Conservation (phyloP, 2,113 vertebrate species). For the Amblyopsis rosae region DNA sequence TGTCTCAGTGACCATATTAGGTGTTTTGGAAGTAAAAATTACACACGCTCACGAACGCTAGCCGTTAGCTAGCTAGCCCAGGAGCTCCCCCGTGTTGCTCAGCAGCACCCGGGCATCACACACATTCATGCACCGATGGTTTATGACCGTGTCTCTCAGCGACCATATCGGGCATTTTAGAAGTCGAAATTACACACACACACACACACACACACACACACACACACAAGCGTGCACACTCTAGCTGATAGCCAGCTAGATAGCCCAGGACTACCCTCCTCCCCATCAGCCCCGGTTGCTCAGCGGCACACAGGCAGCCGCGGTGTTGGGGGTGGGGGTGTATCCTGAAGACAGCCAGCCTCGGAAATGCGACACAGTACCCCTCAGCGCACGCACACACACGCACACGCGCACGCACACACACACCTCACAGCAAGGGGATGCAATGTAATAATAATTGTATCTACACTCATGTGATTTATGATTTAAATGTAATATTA, state of each 20-base stretch:
- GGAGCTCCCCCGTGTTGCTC: slow-evolving; percentile 34
- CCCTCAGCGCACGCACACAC: no score
- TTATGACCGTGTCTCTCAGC: neutral
- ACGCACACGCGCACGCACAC: no score
- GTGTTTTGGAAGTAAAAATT: no score
- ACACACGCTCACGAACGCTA: no score
- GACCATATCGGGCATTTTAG: neutral
- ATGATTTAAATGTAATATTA: no score
- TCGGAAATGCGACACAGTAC: neutral
- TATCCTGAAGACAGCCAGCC: slow-evolving; percentile 9
- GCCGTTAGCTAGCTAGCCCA: no score
- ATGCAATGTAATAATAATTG: no score
- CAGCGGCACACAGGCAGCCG: slow-evolving; percentile 28
- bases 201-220: neutral
- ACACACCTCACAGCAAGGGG: no score
- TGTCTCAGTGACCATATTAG: no score
- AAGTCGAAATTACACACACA: neutral
- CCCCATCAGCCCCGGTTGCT: slow-evolving; percentile 55
- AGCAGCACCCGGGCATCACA: slow-evolving; percentile 49
- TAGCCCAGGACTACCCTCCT: neutral
- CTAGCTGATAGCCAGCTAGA: neutral
- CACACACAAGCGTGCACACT: neutral
- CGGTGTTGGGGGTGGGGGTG: slow-evolving; percentile 64
- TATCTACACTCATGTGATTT: no score
- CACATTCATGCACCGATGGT: neutral